A percentile compares a stretch with the other conserved stretches of the same genome.
phyloP scores from a whole-genome alignment of 2,888 invertebrate genomes.

The Cheilosia vernalis region DNA sequence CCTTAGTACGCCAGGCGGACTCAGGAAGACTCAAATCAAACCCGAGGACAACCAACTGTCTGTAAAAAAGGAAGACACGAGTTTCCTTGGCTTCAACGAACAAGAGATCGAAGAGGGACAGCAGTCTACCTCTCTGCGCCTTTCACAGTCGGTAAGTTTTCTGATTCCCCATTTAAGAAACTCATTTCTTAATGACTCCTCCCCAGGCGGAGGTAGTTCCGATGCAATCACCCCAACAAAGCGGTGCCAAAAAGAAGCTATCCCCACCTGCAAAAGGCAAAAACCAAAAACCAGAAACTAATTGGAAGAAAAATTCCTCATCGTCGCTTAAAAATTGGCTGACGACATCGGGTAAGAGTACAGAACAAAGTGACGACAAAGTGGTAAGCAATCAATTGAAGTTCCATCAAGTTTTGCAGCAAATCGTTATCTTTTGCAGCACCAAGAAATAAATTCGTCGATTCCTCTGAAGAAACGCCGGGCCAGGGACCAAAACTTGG shows the following conservation, averaged over 20 bases:
- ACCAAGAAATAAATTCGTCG: slow-evolving; percentile 16
- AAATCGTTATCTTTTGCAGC: neutral
- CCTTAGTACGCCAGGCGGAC: neutral
- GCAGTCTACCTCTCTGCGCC: slow-evolving; percentile 51
- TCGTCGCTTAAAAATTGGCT: slow-evolving; percentile 54
- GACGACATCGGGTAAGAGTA: neutral
- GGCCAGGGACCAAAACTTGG: neutral
- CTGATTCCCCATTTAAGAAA: neutral
- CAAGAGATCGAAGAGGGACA: slow-evolving; percentile 64
- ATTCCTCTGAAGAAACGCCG: slow-evolving; percentile 43
- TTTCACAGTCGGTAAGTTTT: slow-evolving; percentile 61
- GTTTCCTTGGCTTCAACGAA: slow-evolving; percentile 59
- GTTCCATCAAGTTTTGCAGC: neutral
- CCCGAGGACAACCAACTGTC: neutral
- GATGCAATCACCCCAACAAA: slow-evolving; percentile 1
- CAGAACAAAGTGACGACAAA: neutral
- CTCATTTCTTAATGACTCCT: neutral
- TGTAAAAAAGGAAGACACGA: neutral
- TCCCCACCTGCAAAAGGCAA: neutral
- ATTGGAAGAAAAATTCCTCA: slow-evolving; percentile 50
- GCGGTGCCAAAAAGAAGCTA: neutral
- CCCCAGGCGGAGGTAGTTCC: slow-evolving; percentile 22
- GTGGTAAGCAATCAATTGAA: neutral
- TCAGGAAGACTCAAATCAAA: neutral
- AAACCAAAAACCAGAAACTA: slow-evolving; percentile 22